Conservation (phyloP, 2,888 invertebrate genomes). For the Papilio elwesi region DNA sequence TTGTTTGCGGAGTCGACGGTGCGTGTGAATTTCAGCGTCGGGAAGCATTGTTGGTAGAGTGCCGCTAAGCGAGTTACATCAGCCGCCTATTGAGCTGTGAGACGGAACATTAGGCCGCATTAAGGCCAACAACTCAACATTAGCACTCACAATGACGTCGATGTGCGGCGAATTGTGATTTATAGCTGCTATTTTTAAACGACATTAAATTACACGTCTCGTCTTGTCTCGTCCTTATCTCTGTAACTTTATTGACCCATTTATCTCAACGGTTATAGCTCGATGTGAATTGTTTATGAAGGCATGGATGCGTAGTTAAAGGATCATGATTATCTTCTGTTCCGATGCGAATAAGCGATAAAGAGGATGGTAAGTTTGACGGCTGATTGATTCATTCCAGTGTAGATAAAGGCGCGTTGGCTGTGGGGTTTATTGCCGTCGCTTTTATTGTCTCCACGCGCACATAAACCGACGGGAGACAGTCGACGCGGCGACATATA, state of each 20-base stretch:
- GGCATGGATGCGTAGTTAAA: conserved; percentile 37
- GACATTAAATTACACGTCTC: conserved; percentile 58
- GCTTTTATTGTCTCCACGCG: conserved; percentile 68
- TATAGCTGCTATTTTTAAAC: conserved; percentile 64
- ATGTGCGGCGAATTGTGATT: conserved; percentile 65
- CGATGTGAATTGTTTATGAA: conserved; percentile 53
- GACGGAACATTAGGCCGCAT: conserved; percentile 59
- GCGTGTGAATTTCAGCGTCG: conserved; percentile 67
- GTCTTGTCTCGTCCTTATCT: conserved; percentile 52
- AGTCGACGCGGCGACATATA: conserved; percentile 48
- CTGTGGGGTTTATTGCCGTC: conserved; percentile 60
- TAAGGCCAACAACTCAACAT: conserved; percentile 59
- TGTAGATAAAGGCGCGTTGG: conserved; percentile 65
- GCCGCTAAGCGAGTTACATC: conserved; percentile 59
- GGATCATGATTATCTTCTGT: conserved; percentile 44
- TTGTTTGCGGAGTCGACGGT: conserved; percentile 63
- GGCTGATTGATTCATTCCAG: conserved; percentile 73
- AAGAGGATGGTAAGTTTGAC: conserved; percentile 58
- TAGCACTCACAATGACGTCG: conserved; percentile 63
- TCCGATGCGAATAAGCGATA: conserved; percentile 44
- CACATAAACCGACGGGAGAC: conserved; percentile 55
- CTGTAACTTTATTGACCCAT: conserved; percentile 60
- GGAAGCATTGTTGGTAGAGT: conserved; percentile 52
- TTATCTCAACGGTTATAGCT: conserved; percentile 51
- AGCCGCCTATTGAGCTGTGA: conserved; percentile 44